Base-by-base conservation (phyloP, 2,113 vertebrate genomes). In the Crotophaga sulcirostris region DNA sequence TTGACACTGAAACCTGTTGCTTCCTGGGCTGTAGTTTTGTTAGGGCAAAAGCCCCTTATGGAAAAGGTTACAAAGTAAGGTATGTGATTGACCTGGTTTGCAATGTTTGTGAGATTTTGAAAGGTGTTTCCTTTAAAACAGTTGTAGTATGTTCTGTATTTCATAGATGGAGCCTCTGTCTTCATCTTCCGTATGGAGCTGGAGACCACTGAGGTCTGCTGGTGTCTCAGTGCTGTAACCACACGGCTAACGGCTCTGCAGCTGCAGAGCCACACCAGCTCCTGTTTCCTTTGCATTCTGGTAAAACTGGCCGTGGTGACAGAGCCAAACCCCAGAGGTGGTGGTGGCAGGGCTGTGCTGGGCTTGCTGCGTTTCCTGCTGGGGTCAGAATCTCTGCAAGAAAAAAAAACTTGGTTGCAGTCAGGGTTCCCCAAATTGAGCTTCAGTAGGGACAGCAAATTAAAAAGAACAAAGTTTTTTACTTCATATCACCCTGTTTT, bases 251-350 rank as follows among this genome's bases (percentile, higher is more conserved):
- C 6, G 16, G 60, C 54, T 23, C 66, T 16, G 7, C 59, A 44
- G 74, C 85, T 68, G 59, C 49, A 7, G 38, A 29, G 40, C 40
- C 9, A 1, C 5, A 4, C 34, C 31, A 10, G 11, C 36, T 21
- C 18, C 1, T 0, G 1, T 8, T 89, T 49, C 80, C 60, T 49
- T 29, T 36, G 40, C 33, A 1, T 5, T 4, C 45, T 12, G 29
- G n/a, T 31, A 31, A 36, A 56, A 33, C n/a, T 26, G 12, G 16
- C 58, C 83, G 4, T 17, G 10, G 40, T 9, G 40, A 52, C n/a
- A 28, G 34, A 52, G 38, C n/a, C 38, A 13, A 4, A 9, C 36
- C 74, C 20, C 21, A 2, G 36, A 9, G 54, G 2, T 7, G 6
- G 55, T 4, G 25, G 36, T 20, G 77, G 26, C 49, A 14, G 49